Conservation (phyloP, 2,797 vertebrate species). For the Lutjanus argentimaculatus region DNA sequence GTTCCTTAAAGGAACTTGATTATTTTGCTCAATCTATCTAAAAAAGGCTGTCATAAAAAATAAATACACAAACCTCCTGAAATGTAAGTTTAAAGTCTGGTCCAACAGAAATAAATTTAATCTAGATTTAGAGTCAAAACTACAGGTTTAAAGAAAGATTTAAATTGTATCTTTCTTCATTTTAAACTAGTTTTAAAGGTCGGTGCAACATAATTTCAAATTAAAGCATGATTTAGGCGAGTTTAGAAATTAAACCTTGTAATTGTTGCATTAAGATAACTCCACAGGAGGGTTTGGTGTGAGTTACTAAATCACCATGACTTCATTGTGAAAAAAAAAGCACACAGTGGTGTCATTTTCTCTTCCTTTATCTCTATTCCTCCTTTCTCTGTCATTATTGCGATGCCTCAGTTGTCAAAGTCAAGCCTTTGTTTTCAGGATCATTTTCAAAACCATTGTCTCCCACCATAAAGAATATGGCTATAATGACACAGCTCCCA, state of each 20-base stretch:
- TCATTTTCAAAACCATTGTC: conserved; percentile 78
- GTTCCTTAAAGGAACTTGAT: no score
- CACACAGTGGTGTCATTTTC: conserved; percentile 74
- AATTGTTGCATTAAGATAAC: conserved; percentile 53
- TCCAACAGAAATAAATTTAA: no score
- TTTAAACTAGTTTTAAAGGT: no score
- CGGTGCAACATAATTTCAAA: no score
- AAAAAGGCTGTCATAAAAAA: no score
- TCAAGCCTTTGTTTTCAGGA: conserved; percentile 74
- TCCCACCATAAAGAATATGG: conserved; percentile 72
- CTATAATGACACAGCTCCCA: conserved; percentile 63
- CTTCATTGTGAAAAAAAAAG: conserved; percentile 63
- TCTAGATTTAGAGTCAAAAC: no score
- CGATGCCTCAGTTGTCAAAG: conserved; percentile 70
- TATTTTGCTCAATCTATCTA: no score
- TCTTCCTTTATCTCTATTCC: conserved; percentile 62
- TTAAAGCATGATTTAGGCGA: no score
- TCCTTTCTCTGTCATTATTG: conserved; percentile 57
- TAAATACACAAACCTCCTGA: no score
- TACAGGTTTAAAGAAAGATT: no score
- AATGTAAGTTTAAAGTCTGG: no score
- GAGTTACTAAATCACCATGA: conserved; percentile 66
- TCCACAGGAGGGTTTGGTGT: conserved; percentile 51
- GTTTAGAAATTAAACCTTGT: neutral
- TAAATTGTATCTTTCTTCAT: no score